Conservation (phyloP, 2,113 vertebrate genomes). For the Amazona vittata region DNA sequence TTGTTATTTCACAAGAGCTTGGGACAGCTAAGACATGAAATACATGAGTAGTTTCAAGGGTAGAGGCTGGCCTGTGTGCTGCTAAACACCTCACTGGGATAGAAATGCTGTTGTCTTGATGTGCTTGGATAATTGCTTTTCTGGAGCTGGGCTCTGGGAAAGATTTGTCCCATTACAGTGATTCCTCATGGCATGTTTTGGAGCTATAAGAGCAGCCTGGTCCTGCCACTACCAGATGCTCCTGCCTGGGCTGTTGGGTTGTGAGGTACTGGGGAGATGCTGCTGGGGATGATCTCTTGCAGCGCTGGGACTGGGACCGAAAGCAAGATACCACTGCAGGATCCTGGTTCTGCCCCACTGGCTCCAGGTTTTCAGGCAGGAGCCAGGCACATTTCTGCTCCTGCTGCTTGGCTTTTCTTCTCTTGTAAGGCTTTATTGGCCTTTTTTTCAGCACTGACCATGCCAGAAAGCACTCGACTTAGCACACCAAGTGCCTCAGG, state of each 20-base stretch:
- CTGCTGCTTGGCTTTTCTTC: not conserved
- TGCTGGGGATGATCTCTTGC: not conserved
- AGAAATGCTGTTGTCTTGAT: not conserved
- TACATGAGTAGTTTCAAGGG: not conserved
- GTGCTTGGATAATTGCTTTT: not conserved
- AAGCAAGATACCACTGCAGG: not conserved
- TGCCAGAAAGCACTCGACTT: not conserved
- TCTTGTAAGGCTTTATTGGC: not conserved
- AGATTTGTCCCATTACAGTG: rapidly evolving
- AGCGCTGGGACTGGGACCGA: not conserved
- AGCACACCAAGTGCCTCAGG: not conserved
- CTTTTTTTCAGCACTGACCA: not conserved
- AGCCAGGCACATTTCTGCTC: rapidly evolving
- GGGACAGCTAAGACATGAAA: not conserved
- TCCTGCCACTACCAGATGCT: not conserved
- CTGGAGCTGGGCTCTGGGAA: not conserved
- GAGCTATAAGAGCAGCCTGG: not conserved
- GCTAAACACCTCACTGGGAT: not conserved
- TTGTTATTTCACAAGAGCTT: not conserved
- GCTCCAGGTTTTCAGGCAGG: not conserved
- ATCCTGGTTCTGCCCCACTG: not conserved
- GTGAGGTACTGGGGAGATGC: not conserved
- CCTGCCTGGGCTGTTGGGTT: not conserved
- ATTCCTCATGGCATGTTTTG: not conserved
- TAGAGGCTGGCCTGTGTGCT: not conserved